Evolutionary conservation across 30 jellyfish, hydroid and myxozoan species (phyloP).

Genomic region (Cassiopea andromeda): DNA sequence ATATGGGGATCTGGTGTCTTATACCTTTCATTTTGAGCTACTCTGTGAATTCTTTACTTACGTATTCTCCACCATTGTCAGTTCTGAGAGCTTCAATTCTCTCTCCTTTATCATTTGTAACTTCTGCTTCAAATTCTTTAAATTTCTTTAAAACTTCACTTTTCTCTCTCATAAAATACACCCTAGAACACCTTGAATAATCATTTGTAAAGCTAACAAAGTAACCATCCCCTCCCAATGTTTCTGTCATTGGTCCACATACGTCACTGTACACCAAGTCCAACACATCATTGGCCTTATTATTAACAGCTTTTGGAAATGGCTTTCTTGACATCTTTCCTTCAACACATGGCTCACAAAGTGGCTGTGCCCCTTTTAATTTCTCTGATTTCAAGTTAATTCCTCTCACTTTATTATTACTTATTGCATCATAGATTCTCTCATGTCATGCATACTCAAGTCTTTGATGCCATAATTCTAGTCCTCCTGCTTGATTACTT

Average conservation of each 20-base stretch:
- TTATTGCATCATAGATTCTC: neutral
- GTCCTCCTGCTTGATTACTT: neutral
- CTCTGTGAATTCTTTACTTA: neutral
- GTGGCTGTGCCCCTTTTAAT: neutral
- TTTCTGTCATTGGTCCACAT: neutral
- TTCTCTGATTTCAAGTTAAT: neutral
- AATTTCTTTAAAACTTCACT: neutral
- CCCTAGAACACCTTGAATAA: neutral
- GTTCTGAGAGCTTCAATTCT: neutral
- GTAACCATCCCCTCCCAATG: neutral
- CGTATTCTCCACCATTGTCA: slow-evolving; percentile 1
- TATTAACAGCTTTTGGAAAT: neutral
- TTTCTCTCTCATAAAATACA: neutral
- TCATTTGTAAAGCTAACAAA: neutral
- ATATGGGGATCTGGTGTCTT: neutral
- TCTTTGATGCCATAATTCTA: neutral
- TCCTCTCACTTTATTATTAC: neutral
- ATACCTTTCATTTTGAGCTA: neutral
- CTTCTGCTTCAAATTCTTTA: neutral
- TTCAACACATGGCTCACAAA: neutral
- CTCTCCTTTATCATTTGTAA: neutral
- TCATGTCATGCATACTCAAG: neutral
- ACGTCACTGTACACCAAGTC: neutral
- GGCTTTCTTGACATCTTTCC: neutral
- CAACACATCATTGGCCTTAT: neutral